These are phyloP conservation scores for Characodon lateralis DNA, from an alignment of 2,797 vertebrate genomes.

Conservation along the genomic window DNA sequence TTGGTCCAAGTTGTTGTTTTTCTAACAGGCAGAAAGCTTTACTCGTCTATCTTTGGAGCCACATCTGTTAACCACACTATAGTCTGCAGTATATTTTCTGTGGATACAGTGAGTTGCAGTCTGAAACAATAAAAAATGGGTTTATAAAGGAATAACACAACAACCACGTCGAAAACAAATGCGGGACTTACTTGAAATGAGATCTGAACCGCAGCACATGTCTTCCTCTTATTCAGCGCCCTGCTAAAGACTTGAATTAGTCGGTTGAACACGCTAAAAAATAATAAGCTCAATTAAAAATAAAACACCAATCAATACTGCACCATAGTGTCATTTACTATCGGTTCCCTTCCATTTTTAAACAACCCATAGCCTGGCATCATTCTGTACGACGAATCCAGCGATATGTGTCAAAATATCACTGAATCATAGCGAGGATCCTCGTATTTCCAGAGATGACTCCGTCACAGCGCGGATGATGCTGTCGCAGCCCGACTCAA, in stretches of 20 bases:
- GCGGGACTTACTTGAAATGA: conserved; percentile 22
- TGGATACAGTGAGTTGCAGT: background rate
- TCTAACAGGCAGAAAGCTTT: background rate
- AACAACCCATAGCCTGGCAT: background rate
- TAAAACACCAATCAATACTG: background rate
- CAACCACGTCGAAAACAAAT: background rate
- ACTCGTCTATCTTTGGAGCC: background rate
- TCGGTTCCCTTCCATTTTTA: background rate
- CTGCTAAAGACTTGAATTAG: background rate
- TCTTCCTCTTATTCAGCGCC: conserved; percentile 9
- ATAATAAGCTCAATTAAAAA: background rate
- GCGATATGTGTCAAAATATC: background rate
- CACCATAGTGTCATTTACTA: background rate
- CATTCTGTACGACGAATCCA: too few species aligned
- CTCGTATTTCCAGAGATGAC: background rate
- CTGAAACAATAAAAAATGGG: background rate
- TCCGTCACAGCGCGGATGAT: background rate
- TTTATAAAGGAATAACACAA: background rate
- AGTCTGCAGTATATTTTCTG: background rate
- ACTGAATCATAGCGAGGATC: background rate
- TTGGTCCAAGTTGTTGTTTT: background rate
- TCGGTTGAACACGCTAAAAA: background rate
- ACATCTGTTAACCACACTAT: background rate
- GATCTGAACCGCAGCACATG: conserved; percentile 12
- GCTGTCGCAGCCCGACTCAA: background rate